A percentile compares a stretch with the other conserved stretches of the same genome.
phyloP scores from a whole-genome alignment of 2,888 invertebrate species.

The Lepidochitona cinerea region DNA sequence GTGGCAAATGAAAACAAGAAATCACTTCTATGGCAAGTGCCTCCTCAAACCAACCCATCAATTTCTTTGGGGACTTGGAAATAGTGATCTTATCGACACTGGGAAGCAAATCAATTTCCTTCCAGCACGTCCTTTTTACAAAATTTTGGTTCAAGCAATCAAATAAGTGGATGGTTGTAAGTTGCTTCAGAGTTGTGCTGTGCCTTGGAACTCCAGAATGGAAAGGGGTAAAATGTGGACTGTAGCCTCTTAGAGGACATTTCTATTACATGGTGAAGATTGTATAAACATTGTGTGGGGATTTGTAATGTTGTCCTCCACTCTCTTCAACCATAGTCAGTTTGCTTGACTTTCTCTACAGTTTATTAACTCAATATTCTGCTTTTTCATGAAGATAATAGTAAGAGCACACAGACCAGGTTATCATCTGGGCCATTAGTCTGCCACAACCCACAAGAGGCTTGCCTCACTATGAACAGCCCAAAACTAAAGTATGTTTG shows the following conservation, averaged over 20 bases:
- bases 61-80: not conserved
- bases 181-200: not conserved
- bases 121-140: not conserved
- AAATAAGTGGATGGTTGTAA: not conserved
- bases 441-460: not conserved
- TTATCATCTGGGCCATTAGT: not conserved
- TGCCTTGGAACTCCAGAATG: not conserved
- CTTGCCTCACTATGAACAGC: not conserved
- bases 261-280: not conserved
- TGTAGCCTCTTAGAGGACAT: not conserved
- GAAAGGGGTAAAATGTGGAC: not conserved
- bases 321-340: not conserved
- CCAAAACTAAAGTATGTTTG: not conserved
- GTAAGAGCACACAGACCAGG: not conserved
- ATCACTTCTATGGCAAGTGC: not conserved
- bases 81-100: not conserved
- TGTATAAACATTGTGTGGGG: not conserved
- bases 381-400: not conserved
- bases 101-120: not conserved
- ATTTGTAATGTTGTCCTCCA: not conserved
- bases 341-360: not conserved
- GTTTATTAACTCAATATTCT: constrained; percentile 6
- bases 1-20: not conserved
- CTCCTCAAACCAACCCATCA: not conserved
- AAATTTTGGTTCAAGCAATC: not conserved